phyloP scores from a whole-genome alignment of 2,888 invertebrate species.

The Mimachlamys varia region DNA sequence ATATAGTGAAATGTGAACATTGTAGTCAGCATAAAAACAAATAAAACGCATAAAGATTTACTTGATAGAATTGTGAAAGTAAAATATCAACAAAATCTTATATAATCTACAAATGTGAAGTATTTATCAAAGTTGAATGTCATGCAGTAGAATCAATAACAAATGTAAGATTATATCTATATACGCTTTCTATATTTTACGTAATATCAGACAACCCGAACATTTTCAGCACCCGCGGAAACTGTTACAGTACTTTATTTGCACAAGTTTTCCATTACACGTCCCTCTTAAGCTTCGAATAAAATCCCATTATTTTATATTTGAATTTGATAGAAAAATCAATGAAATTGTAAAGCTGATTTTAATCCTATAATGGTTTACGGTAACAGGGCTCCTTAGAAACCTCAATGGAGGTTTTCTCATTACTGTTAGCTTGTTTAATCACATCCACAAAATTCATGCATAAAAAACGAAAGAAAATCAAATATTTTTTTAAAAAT shows the following conservation, averaged over 20 bases:
- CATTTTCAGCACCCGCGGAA: background rate
- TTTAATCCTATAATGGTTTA: slow-evolving; percentile 1
- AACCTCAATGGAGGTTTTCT: background rate
- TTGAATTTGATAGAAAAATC: slow-evolving; percentile 28
- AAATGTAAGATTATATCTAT: too few species aligned
- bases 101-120: too few species aligned
- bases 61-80: too few species aligned
- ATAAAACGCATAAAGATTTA: too few species aligned
- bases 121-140: too few species aligned
- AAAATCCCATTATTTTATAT: slow-evolving; percentile 27
- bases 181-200: background rate
- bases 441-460: background rate
- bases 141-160: too few species aligned
- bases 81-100: too few species aligned
- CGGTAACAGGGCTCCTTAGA: background rate
- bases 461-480: background rate
- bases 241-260: background rate
- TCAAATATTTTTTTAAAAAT: background rate
- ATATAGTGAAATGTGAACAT: too few species aligned
- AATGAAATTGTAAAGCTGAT: background rate
- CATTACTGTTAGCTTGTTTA: too few species aligned
- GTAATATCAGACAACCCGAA: background rate
- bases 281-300: background rate
- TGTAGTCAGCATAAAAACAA: too few species aligned
- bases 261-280: background rate